phyloP scores from a whole-genome alignment of 2,888 invertebrate species.

The Thecocarcelia acutangulata region DNA sequence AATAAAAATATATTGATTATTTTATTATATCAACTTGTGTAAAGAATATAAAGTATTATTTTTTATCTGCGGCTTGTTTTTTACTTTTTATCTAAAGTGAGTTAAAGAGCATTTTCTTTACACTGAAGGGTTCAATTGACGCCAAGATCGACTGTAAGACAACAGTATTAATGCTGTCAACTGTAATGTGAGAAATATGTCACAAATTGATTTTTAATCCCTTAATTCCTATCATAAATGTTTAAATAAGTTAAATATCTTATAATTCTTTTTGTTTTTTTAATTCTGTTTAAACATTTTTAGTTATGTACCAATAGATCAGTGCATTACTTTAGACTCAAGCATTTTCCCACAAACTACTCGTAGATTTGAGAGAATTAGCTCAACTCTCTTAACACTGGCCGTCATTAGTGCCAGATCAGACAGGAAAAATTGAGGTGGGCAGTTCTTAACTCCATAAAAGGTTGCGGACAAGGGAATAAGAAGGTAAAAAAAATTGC shows the following conservation, averaged over 20 bases:
- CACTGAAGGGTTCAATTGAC: slow-evolving; percentile 19
- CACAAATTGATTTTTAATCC: slow-evolving; percentile 59
- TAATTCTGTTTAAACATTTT: too few relatives aligned
- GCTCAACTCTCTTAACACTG: too few relatives aligned
- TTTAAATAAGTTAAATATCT: neutral
- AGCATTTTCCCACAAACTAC: neutral
- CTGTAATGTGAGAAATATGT: slow-evolving; percentile 49
- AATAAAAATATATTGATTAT: slow-evolving; percentile 7
- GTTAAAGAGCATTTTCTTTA: slow-evolving; percentile 15
- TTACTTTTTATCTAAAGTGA: slow-evolving; percentile 5
- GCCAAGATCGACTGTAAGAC: slow-evolving; percentile 34
- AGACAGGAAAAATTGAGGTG: too few relatives aligned
- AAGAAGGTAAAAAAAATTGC: too few relatives aligned
- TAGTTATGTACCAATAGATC: too few relatives aligned
- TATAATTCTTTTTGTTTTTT: too few relatives aligned
- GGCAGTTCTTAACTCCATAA: too few relatives aligned
- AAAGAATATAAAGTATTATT: slow-evolving; percentile 11
- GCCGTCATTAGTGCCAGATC: too few relatives aligned
- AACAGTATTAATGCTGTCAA: neutral
- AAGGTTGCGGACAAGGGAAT: too few relatives aligned
- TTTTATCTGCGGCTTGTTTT: slow-evolving; percentile 39
- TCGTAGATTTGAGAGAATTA: too few relatives aligned
- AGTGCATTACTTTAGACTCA: neutral
- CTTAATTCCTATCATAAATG: slow-evolving; percentile 8
- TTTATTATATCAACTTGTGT: neutral